Evolutionary conservation across 2,113 vertebrate genomes (phyloP).

Genomic region (Plecotus auritus): DNA sequence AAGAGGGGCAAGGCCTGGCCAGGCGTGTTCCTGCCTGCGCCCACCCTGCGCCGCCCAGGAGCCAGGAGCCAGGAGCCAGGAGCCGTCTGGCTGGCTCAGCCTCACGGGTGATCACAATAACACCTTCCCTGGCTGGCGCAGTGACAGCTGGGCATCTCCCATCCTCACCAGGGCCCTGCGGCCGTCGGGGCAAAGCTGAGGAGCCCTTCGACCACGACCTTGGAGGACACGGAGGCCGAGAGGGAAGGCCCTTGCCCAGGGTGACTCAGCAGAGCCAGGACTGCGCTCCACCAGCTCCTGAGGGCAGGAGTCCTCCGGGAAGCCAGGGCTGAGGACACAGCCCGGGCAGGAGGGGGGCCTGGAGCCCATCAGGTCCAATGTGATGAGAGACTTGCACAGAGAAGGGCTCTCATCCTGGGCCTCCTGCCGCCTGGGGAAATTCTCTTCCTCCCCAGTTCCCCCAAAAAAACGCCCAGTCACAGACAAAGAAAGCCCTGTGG

Average conservation of each 20-base stretch:
- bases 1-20: not conserved
- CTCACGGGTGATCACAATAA: not conserved
- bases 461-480: not conserved
- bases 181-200: rapidly evolving
- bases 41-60: not conserved
- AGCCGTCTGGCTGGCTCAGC: not conserved
- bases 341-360: not conserved
- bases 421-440: not conserved
- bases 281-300: not conserved
- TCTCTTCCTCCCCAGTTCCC: not conserved
- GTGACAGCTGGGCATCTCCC: not conserved
- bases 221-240: not conserved
- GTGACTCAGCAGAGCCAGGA: not conserved
- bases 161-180: not conserved
- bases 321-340: rapidly evolving
- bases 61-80: not conserved
- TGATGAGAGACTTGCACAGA: not conserved
- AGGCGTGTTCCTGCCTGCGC: not conserved
- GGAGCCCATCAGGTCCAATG: not conserved
- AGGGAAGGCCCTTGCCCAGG: not conserved
- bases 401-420: not conserved
- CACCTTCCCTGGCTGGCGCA: not conserved
- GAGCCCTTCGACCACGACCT: not conserved
- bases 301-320: too few relatives aligned
- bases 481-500: slow-evolving; percentile 20